phyloP scores from a whole-genome alignment of 2,113 vertebrate species.

The Calidris pugnax region DNA sequence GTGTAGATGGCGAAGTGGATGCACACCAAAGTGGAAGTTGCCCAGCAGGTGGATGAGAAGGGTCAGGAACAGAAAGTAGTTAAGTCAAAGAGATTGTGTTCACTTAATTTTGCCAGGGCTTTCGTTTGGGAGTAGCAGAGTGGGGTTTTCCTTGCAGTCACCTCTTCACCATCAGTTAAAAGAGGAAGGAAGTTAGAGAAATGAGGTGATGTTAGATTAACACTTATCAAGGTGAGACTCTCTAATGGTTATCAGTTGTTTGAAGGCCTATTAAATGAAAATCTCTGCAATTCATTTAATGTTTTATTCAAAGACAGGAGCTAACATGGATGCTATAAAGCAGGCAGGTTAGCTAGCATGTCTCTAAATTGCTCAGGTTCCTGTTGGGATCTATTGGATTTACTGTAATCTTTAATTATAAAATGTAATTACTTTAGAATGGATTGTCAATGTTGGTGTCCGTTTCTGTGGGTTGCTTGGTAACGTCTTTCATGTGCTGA shows the following conservation, averaged over 20 bases:
- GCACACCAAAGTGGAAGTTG: neutral
- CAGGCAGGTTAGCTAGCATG: neutral
- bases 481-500: slow-evolving; percentile 59
- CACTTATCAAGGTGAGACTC: neutral
- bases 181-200: neutral
- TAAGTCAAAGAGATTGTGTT: neutral
- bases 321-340: neutral
- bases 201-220: neutral
- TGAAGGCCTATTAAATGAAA: neutral
- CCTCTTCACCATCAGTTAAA: neutral
- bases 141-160: neutral
- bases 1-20: fast-evolving
- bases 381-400: slow-evolving; percentile 72
- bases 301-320: neutral
- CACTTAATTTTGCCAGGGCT: neutral
- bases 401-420: slow-evolving; percentile 73
- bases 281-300: neutral
- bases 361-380: slow-evolving; percentile 12
- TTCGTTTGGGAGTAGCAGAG: neutral
- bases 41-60: neutral
- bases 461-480: slow-evolving; percentile 69
- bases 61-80: neutral
- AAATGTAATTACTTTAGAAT: slow-evolving; percentile 65
- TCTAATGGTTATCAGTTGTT: neutral
- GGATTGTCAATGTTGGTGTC: slow-evolving; percentile 62